Evolutionary conservation across 37 sponge, comb jelly and placozoan species (phyloP).

Genomic region (Agelas oroides): DNA sequence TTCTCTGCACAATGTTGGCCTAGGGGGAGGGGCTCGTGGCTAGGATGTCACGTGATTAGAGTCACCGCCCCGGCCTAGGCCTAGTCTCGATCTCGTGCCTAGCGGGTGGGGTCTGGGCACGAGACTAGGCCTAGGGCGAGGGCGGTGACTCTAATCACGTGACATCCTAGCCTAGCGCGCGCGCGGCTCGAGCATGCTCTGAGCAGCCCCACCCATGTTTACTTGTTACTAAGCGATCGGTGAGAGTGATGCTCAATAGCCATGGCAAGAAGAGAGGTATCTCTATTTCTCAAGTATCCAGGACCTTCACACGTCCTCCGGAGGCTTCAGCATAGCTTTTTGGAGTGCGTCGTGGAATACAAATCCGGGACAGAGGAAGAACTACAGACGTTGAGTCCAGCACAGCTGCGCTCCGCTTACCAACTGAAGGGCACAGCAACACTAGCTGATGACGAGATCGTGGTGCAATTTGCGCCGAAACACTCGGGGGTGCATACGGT

Average conservation of each 20-base stretch:
- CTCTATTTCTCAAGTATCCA: conserved; percentile 58
- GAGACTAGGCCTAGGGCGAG: too few species aligned
- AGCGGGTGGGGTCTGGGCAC: too few species aligned
- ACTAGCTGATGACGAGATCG: conserved; percentile 47
- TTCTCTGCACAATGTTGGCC: too few species aligned
- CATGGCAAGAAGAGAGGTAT: conserved; percentile 50
- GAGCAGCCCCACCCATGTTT: conserved; percentile 32
- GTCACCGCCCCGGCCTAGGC: neutral
- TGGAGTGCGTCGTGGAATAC: conserved; percentile 66
- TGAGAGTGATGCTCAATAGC: too few species aligned
- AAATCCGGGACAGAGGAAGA: conserved; percentile 46
- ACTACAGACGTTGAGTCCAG: conserved; percentile 4
- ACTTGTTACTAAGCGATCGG: neutral
- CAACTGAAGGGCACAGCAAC: conserved; percentile 50
- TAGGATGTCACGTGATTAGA: neutral
- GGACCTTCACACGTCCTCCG: conserved; percentile 25
- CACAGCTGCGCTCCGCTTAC: conserved; percentile 34
- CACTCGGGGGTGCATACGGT: conserved; percentile 59
- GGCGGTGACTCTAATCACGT: too few species aligned
- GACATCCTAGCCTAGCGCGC: too few species aligned
- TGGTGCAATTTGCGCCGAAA: conserved; percentile 54
- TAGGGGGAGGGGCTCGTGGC: too few species aligned
- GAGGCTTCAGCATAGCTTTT: conserved; percentile 43
- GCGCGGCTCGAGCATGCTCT: too few species aligned
- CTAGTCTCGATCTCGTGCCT: neutral